phyloP scores from a whole-genome alignment of 2,888 invertebrate species.

The Ectemnius lituratus region DNA sequence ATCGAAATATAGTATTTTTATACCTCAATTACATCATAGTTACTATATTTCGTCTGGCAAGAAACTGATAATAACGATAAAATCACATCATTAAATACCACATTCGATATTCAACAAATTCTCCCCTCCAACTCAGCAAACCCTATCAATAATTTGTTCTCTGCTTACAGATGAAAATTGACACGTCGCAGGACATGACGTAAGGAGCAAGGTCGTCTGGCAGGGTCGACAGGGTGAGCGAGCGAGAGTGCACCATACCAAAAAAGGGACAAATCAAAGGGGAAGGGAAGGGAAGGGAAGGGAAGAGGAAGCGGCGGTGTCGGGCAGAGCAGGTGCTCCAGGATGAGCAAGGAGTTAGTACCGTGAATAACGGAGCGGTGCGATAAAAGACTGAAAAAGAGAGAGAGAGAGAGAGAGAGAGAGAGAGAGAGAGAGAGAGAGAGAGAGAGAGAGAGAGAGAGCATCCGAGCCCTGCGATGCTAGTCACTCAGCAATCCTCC shows the following conservation, averaged over 20 bases:
- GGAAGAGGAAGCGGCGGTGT: too few species aligned
- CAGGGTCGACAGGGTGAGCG: slow-evolving; percentile 54
- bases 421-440: slow-evolving; percentile 50
- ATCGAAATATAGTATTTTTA: too few species aligned
- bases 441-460: slow-evolving; percentile 59
- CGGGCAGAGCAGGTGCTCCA: too few species aligned
- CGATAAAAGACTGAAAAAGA: too few species aligned
- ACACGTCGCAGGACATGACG: slow-evolving; percentile 74
- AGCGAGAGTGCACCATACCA: slow-evolving; percentile 59
- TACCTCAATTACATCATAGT: too few species aligned
- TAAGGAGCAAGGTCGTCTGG: slow-evolving; percentile 56
- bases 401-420: too few species aligned
- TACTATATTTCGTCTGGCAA: too few species aligned
- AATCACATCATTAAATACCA: background rate
- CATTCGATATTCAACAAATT: background rate
- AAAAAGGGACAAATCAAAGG: background rate
- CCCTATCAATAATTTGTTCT: background rate
- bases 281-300: too few species aligned
- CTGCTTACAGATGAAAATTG: slow-evolving; percentile 73
- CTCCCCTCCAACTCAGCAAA: background rate
- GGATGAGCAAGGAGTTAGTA: too few species aligned
- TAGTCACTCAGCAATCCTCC: slow-evolving; percentile 71
- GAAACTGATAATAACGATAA: too few species aligned
- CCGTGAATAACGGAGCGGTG: too few species aligned
- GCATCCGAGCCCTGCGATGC: slow-evolving; percentile 62